Evolutionary conservation across 2,113 vertebrate species (phyloP), one percentile per base, ranked within the genome.

Genomic region (Uropsilus gracilis): DNA sequence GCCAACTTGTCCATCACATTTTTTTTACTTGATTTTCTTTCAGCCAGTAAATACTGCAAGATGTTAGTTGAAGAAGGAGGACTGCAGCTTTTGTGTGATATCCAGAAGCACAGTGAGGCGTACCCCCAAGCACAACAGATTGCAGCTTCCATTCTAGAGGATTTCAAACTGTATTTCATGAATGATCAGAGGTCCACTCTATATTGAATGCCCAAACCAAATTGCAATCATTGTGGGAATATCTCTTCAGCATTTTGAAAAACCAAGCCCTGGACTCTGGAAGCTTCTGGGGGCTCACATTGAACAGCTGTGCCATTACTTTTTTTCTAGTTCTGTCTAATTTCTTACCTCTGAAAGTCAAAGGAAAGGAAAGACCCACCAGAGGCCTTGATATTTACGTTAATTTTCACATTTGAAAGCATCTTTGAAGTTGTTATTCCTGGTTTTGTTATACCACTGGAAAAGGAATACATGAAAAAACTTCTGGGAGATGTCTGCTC

Each of bases 51-150:
- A 32, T 99, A 99, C 96, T 99, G 99, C 98, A 98, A 98, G 96
- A 99, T 99, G 99, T 94, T 99, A 97, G 95, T 99, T 78, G 98
- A 99, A 94, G 99, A 99, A 96, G 98, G 97, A 26, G 99, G 99
- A 71, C 90, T 99, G 89, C 98, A 97, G 89, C 98, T 99, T 80
- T 95, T 99, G 76, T 97, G 98, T 95, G 96, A 95, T 0, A 98
- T 99, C 91, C 98, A 98, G 75, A 92, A 98, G 8, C 98, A 98
- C 95, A 91, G 95, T 0, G 96, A 98, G 96, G 99, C 98, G 50
- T 98, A 98, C 68, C 87, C 92, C 5, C 98, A 99, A 5, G 98
- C 98, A 63, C 98, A 73, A 63, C 96, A 97, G 93, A 96, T 99
- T 94, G 97, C 98, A 1, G 83, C 97, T 22, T 98, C 98, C 97